These are phyloP conservation scores for Tanypteryx hageni DNA, from an alignment of 2,888 invertebrate genomes.

Conservation along the genomic window DNA sequence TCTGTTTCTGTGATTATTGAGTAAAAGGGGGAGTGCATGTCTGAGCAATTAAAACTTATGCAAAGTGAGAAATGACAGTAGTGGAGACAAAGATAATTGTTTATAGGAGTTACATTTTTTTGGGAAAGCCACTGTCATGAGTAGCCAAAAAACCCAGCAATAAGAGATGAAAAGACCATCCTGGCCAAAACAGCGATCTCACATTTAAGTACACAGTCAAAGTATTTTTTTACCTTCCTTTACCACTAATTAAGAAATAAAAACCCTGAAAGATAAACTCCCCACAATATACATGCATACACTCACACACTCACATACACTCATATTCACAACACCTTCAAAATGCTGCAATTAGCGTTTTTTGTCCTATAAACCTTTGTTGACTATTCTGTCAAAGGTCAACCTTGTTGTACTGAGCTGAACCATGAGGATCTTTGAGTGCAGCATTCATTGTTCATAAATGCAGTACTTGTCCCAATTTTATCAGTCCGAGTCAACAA, in stretches of 20 bases:
- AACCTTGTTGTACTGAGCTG: slow-evolving; percentile 34
- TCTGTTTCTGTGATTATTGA: slow-evolving; percentile 33
- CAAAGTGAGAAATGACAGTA: slow-evolving; percentile 63
- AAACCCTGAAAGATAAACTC: slow-evolving; percentile 62
- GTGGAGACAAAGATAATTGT: slow-evolving; percentile 61
- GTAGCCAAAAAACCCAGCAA: slow-evolving; percentile 60
- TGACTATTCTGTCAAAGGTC: slow-evolving; percentile 33
- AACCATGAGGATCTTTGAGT: slow-evolving; percentile 28
- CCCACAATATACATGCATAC: slow-evolving; percentile 60
- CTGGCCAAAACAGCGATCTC: slow-evolving; percentile 61
- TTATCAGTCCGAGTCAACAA: slow-evolving; percentile 34
- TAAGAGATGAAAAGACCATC: slow-evolving; percentile 62
- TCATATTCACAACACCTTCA: slow-evolving; percentile 46
- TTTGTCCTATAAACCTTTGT: not conserved
- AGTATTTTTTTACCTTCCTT: slow-evolving; percentile 62
- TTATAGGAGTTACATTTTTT: slow-evolving; percentile 58
- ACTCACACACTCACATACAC: slow-evolving; percentile 27
- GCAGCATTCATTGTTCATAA: slow-evolving; percentile 37
- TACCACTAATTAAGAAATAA: slow-evolving; percentile 64
- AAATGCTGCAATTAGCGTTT: slow-evolving; percentile 29
- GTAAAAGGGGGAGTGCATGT: slow-evolving; percentile 51
- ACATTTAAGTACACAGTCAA: slow-evolving; percentile 63
- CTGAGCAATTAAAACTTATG: slow-evolving; percentile 58
- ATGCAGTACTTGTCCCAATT: slow-evolving; percentile 46
- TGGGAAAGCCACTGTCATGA: slow-evolving; percentile 56